Base-by-base conservation (phyloP, 1,140 invertebrate species). In the Drosophila obscura region DNA sequence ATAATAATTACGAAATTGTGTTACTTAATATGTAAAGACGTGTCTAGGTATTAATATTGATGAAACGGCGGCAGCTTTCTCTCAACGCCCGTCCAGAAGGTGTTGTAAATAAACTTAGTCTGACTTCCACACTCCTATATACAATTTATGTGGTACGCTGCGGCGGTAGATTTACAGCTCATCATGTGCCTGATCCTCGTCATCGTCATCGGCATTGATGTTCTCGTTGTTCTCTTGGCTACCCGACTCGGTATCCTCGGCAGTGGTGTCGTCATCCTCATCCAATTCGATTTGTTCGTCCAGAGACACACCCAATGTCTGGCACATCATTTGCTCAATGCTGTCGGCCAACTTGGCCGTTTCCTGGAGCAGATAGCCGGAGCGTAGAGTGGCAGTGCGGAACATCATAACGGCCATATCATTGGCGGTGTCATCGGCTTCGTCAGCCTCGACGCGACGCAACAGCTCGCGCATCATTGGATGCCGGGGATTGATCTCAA, bases 401-500 rank as follows among this genome's bases (percentile, higher is more conserved):
- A 98, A 98, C 94, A 99, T 95, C 93, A 99, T 96, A 44, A 95
- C 68, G 4, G 98, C 98, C 91, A 98, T 97, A 63, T 97, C 95
- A 89, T 96, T 96, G 8, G 98, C 97, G 2, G 93, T 94, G 35
- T 94, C 92, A 93, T 99, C 98, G 19, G 95, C 94, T 45, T 95
- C 93, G 87, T 98, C 96, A 63, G 95, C 94, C 64, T 96, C 95
- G 1, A 99, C 95, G 77, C 97, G 94, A 44, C 95, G 94, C 75
- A 99, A 93, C 46, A 99, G 93, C 92, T 99, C 98, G 77, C 96
- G 96, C 69, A 99, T 96, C 4, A 99, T 93, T 9, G 99, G 98
- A 95, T 99, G 99, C 41, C 97, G 94, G 15, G 98, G 98, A 93
- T 99, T 99, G 59, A 99, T 96, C 94, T 99, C 99, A 53, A 99